Base-by-base conservation (phyloP, 2,888 invertebrate genomes). In the Gerris lacustris region DNA sequence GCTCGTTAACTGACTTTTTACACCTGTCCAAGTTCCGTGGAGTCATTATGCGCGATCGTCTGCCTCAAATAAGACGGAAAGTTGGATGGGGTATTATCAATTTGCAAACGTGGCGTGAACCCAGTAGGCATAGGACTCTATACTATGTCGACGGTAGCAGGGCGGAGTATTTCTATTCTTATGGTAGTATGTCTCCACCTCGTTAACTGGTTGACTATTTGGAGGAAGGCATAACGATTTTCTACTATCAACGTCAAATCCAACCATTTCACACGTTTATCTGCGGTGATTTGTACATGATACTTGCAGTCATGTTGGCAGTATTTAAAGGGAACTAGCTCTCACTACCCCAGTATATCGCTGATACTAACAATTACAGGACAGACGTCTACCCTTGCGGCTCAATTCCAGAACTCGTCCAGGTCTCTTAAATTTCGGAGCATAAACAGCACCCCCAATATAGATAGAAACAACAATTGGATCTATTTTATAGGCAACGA, bases 71-170 rank as follows among this genome's bases (percentile, higher is more conserved):
- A 55, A 55, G 55, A 2, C 69, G 63, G 9, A 31, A 43, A 2
- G 69, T 67, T 9, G 75, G 76, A 72, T 72, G 67, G 2, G 74
- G 70, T 7, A 73, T 75, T 15, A 69, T 76, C n/a, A n/a, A n/a
- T n/a, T n/a, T n/a, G n/a, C 76, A 77, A 70, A 71, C 73, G 62
- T 64, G 71, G 44, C 15, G 72, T 15, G 73, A 72, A 7, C 67
- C 70, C 17, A 74, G 75, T 11, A 77, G 75, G 9, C 75, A 77
- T 68, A 77, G 76, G 76, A 74, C 75, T 5, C 71, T 74, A 31
- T 77, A 76, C 67, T 70, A 6, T 15, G 11, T 43, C 15, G n/a
- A 45, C 5, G 43, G 11, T n/a, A 44, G 43, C 9, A 18, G 17
- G 6, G 44, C 45, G 7, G 15, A 5, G 44, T 70, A 67, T 43